phyloP scores from a whole-genome alignment of 2,113 vertebrate species.

The Coreoperca whiteheadi region DNA sequence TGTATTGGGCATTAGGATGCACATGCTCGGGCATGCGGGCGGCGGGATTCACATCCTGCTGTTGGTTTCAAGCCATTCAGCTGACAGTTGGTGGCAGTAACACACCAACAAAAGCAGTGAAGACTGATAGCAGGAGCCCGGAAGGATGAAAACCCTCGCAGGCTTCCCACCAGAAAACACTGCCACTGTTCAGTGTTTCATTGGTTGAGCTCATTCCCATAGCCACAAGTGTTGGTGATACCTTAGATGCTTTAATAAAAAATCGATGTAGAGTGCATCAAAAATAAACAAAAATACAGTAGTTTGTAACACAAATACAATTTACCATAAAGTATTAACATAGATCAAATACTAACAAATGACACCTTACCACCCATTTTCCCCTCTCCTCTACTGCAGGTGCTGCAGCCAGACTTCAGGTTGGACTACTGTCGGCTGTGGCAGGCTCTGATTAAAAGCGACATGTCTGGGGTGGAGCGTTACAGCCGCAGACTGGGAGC shows the following conservation, averaged over 20 bases:
- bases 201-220: no score
- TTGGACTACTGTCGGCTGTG: constrained; percentile 94
- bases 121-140: no score
- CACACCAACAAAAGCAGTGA: no score
- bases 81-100: neutral
- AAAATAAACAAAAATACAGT: no score
- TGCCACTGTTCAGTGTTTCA: no score
- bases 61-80: neutral
- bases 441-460: constrained; percentile 92
- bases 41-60: no score
- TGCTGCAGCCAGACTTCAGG: constrained; percentile 90
- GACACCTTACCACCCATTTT: neutral
- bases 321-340: neutral
- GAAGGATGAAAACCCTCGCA: no score
- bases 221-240: neutral
- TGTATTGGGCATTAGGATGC: neutral
- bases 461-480: constrained; percentile 89
- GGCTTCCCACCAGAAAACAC: no score
- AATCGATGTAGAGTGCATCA: no score
- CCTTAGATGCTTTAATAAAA: neutral
- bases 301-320: neutral
- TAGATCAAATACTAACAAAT: neutral
- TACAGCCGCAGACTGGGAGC: constrained; percentile 92
- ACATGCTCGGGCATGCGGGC: neutral
- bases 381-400: constrained; percentile 70